These are phyloP conservation scores for Hyposoter dolosus DNA, from an alignment of 2,888 invertebrate species.

Conservation along the genomic window DNA sequence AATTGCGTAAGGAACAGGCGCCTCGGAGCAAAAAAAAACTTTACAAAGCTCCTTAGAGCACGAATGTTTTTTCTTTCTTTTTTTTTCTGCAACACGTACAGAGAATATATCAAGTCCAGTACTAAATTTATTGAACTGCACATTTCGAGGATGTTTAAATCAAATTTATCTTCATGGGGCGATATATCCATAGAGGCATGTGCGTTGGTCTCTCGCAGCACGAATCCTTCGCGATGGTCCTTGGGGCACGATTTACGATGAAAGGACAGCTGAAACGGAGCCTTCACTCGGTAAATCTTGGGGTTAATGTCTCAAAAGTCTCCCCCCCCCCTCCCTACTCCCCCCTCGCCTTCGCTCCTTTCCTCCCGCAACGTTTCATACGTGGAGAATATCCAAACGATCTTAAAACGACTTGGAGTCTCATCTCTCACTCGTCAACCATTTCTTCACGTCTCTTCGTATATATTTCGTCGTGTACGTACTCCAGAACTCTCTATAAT, in stretches of 20 bases:
- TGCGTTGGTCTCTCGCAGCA: constrained; percentile 38
- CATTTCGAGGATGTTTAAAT: constrained; percentile 16
- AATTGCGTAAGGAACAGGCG: not conserved
- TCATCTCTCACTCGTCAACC: constrained; percentile 62
- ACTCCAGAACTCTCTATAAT: constrained; percentile 47
- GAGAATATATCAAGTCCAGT: not conserved
- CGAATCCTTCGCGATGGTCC: constrained; percentile 53
- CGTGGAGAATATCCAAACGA: constrained; percentile 50
- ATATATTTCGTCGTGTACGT: constrained; percentile 45
- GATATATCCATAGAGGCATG: constrained; percentile 16
- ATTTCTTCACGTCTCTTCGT: constrained; percentile 30
- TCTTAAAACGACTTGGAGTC: constrained; percentile 44
- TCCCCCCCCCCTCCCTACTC: not conserved
- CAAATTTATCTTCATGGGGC: constrained; percentile 39
- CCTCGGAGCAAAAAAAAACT: not conserved
- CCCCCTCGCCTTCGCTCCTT: constrained; percentile 20
- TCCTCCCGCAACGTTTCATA: constrained; percentile 54
- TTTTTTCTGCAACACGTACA: not conserved
- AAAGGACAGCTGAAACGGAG: constrained; percentile 72
- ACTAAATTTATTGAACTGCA: not conserved
- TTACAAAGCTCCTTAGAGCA: not conserved
- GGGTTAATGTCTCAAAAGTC: constrained; percentile 66
- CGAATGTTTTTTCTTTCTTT: not conserved
- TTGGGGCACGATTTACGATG: constrained; percentile 66
- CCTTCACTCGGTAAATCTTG: constrained; percentile 68